phyloP scores from a whole-genome alignment of 2,797 vertebrate genomes.

The Anguilla pacifica region DNA sequence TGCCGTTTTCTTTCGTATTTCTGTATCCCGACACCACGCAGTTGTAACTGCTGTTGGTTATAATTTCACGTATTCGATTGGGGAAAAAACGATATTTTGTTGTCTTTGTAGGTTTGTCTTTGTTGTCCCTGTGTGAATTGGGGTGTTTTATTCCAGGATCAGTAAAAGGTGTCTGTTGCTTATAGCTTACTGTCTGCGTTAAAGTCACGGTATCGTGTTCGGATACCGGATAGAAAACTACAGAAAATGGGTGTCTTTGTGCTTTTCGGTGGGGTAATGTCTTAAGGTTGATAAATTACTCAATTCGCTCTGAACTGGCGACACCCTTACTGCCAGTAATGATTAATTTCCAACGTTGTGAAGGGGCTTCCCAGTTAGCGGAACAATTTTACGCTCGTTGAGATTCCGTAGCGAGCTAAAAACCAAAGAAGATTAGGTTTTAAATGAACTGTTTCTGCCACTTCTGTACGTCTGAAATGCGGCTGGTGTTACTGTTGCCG shows the following conservation, averaged over 20 bases:
- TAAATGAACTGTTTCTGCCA: slow-evolving; percentile 1
- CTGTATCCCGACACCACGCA: neutral
- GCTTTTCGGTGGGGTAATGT: slow-evolving; percentile 71
- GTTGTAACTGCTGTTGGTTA: neutral
- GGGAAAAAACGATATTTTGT: neutral
- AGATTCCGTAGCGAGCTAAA: neutral
- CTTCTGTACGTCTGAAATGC: neutral
- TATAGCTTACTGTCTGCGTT: slow-evolving; percentile 5
- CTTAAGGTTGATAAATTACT: slow-evolving; percentile 73
- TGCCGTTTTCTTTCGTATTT: neutral
- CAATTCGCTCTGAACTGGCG: slow-evolving; percentile 56
- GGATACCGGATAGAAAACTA: slow-evolving; percentile 60
- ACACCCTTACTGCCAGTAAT: slow-evolving; percentile 28
- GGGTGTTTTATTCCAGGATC: neutral
- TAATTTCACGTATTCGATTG: slow-evolving; percentile 1
- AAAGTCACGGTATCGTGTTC: slow-evolving; percentile 28
- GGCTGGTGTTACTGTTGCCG: neutral
- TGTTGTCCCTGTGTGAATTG: neutral
- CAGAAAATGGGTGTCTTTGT: slow-evolving; percentile 74
- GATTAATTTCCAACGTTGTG: slow-evolving; percentile 34
- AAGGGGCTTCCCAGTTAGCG: slow-evolving; percentile 30
- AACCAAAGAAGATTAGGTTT: neutral
- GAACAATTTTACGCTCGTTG: slow-evolving; percentile 5
- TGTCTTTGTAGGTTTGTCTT: neutral
- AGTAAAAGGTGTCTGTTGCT: neutral